These are phyloP conservation scores for Mallotus villosus DNA, from an alignment of 2,797 vertebrate species.

Conservation along the genomic window DNA sequence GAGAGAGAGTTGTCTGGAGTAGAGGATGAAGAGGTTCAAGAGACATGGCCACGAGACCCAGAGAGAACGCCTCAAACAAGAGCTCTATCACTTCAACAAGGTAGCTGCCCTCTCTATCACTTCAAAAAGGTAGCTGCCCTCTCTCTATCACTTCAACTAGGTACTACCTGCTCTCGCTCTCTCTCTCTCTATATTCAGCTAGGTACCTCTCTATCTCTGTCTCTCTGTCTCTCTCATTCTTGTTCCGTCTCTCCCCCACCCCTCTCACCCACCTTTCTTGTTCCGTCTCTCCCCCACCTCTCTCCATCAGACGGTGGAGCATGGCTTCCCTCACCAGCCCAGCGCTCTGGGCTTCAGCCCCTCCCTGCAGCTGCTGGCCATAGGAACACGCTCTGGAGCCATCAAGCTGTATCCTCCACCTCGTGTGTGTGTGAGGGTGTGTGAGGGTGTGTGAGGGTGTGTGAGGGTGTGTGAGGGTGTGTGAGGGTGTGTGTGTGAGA, in stretches of 20 bases:
- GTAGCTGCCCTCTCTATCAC: conserved; percentile 84
- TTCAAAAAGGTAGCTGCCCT: conserved; percentile 88
- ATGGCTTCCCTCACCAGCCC: conserved; percentile 98
- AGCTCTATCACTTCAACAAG: conserved; percentile 97
- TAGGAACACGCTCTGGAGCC: conserved; percentile 94
- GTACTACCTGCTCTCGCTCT: conserved; percentile 43
- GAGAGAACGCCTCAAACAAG: conserved; percentile 89
- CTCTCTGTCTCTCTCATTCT: conserved; percentile 2
- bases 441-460: neutral
- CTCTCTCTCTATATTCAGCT: neutral
- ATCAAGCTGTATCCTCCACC: conserved; percentile 93
- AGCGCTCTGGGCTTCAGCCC: conserved; percentile 91
- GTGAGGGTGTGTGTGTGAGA: neutral
- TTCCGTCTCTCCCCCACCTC: conserved; percentile 1
- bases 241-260: conserved; percentile 18
- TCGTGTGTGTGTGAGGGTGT: neutral
- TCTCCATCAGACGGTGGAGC: conserved; percentile 87
- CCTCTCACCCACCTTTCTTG: neutral
- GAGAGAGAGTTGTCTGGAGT: conserved; percentile 34
- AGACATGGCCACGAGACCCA: conserved; percentile 89
- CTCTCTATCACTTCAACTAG: neutral
- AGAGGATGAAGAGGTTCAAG: conserved; percentile 93
- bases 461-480: neutral
- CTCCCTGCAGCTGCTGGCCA: conserved; percentile 86
- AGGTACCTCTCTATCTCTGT: neutral